A percentile compares a stretch with the other conserved stretches of the same genome.
Conservation (phyloP, 2,888 invertebrate species). For the Yponomeuta evonymella region DNA sequence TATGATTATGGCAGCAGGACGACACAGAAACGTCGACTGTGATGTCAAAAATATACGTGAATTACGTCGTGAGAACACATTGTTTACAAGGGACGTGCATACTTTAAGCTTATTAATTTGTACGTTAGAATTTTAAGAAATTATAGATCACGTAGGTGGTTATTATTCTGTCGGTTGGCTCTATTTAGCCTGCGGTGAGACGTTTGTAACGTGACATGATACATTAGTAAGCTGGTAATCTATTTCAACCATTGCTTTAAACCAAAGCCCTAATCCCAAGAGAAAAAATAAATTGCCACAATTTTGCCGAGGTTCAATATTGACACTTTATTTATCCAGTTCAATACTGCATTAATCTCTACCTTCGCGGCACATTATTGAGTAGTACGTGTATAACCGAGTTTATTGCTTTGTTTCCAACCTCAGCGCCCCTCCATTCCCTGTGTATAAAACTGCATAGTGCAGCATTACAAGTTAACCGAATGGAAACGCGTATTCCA, state of each 20-base stretch:
- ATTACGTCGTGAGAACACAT: constrained; percentile 66
- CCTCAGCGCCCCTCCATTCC: background rate
- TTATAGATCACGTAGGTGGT: background rate
- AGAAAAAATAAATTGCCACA: no score
- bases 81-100: constrained; percentile 58
- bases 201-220: background rate
- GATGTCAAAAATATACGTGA: constrained; percentile 59
- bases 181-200: background rate
- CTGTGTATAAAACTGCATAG: background rate
- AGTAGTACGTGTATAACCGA: background rate
- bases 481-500: constrained; percentile 3
- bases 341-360: no score
- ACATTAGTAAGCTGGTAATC: no score
- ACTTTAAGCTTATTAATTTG: constrained; percentile 37
- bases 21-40: constrained; percentile 20
- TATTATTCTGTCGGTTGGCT: constrained; percentile 1
- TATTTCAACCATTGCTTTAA: no score
- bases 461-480: constrained; percentile 3
- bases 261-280: no score
- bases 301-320: no score
- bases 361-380: background rate
- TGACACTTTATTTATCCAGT: no score
- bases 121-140: constrained; percentile 7
- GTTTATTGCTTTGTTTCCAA: background rate
- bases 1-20: constrained; percentile 50